Conservation (phyloP, 2,113 vertebrate species). For the Microtus ochrogaster region DNA sequence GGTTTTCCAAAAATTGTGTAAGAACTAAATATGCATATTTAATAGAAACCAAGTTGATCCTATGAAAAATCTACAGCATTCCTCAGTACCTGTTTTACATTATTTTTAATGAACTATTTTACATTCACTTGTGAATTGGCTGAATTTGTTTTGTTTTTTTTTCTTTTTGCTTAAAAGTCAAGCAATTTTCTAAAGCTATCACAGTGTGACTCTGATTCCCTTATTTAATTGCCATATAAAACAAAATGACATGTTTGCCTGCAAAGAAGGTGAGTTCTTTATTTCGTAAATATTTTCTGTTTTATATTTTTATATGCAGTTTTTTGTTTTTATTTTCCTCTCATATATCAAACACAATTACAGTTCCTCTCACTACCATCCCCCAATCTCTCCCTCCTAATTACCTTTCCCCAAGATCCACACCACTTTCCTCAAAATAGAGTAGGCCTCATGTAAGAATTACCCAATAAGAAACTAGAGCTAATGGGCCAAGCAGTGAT, state of each 20-base stretch:
- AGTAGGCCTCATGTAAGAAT: background rate
- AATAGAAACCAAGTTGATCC: background rate
- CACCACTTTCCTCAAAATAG: background rate
- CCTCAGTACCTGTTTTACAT: background rate
- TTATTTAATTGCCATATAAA: slow-evolving; percentile 40
- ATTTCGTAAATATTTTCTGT: background rate
- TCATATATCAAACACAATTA: background rate
- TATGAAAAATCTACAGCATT: background rate
- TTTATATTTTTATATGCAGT: background rate
- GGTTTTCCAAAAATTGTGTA: background rate
- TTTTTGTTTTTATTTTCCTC: background rate
- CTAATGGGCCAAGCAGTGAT: too few relatives aligned
- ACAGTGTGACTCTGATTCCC: background rate
- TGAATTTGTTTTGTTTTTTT: background rate
- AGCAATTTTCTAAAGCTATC: background rate
- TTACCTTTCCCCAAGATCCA: too few relatives aligned
- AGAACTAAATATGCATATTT: background rate
- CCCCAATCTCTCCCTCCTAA: background rate
- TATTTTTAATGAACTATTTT: background rate
- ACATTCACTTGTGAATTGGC: background rate
- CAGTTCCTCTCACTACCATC: background rate
- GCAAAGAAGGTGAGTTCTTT: background rate
- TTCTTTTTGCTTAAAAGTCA: background rate
- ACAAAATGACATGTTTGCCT: background rate
- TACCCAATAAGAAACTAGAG: too few relatives aligned